These are phyloP conservation scores for Spongia lamella DNA, from an alignment of 37 sponge, comb jelly and placozoan species.

Conservation along the genomic window DNA sequence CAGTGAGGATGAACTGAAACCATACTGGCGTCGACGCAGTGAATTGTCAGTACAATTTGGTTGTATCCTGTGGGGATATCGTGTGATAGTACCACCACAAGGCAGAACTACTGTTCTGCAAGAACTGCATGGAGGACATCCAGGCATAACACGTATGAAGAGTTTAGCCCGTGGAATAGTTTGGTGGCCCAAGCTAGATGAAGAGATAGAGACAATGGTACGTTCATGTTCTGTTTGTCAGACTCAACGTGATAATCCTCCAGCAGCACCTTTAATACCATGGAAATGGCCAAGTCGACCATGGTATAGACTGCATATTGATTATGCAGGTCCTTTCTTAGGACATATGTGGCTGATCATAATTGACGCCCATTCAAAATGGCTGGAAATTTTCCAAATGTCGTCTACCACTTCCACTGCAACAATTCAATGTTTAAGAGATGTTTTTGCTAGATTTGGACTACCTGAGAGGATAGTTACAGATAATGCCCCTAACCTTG, in stretches of 20 bases:
- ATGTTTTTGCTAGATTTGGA: conserved; percentile 15
- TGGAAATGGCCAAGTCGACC: background rate
- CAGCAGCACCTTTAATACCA: conserved; percentile 1
- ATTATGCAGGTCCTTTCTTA: no score
- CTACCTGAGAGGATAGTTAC: conserved; percentile 11
- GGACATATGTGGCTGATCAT: background rate
- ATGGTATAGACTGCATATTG: background rate
- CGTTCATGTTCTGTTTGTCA: conserved; percentile 5
- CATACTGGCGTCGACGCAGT: background rate
- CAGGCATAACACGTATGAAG: conserved; percentile 22
- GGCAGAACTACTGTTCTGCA: conserved; percentile 11
- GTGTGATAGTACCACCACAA: no score
- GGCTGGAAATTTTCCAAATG: background rate
- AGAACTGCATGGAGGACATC: conserved; percentile 11
- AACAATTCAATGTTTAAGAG: conserved; percentile 6
- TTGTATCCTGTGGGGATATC: conserved; percentile 50
- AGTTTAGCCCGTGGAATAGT: conserved; percentile 11
- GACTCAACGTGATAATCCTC: background rate
- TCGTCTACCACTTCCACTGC: conserved; percentile 2
- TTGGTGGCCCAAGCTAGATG: conserved; percentile 30
- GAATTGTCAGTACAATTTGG: conserved; percentile 14
- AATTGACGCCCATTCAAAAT: conserved; percentile 1
- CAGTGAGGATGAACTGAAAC: background rate
- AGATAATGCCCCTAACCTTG: conserved; percentile 21
- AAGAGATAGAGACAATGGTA: background rate